Evolutionary conservation across 2,113 vertebrate genomes (phyloP).

Genomic region (Podiceps cristatus): DNA sequence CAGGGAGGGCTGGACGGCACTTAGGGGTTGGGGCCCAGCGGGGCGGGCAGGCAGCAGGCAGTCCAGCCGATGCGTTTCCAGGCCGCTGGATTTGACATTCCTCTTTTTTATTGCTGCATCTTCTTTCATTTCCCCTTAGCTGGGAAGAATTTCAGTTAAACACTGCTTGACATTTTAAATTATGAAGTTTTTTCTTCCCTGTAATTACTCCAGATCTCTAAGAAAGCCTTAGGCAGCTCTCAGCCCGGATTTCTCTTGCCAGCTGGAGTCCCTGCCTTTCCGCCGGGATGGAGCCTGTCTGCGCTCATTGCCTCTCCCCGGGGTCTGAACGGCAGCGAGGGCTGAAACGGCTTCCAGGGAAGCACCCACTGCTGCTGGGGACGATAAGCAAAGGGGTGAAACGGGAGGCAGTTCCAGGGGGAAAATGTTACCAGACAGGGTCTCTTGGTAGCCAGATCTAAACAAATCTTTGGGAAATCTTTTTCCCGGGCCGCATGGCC

Average conservation of each 20-base stretch:
- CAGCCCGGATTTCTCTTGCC: not conserved
- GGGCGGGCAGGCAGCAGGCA: not conserved
- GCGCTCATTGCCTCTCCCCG: not conserved
- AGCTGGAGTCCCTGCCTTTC: not conserved
- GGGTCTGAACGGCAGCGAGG: not conserved
- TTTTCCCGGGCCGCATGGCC: not conserved
- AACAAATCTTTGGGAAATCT: not conserved
- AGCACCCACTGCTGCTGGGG: not conserved
- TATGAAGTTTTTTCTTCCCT: not conserved
- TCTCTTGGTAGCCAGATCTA: not conserved
- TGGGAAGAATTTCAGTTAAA: constrained; percentile 10
- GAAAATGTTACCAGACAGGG: not conserved
- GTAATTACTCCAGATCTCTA: not conserved
- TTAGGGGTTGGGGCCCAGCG: rapidly evolving
- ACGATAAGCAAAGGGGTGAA: not conserved
- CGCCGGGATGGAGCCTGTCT: not conserved
- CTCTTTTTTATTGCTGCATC: not conserved
- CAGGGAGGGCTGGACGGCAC: rapidly evolving
- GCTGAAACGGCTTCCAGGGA: not conserved
- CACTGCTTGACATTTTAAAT: constrained; percentile 29
- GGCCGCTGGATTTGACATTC: not conserved
- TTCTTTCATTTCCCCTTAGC: not conserved
- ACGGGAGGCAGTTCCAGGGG: not conserved
- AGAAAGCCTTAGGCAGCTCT: not conserved
- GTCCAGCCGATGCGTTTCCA: rapidly evolving